Evolutionary conservation across 2,113 vertebrate species (phyloP).

Genomic region (Camelus dromedarius): DNA sequence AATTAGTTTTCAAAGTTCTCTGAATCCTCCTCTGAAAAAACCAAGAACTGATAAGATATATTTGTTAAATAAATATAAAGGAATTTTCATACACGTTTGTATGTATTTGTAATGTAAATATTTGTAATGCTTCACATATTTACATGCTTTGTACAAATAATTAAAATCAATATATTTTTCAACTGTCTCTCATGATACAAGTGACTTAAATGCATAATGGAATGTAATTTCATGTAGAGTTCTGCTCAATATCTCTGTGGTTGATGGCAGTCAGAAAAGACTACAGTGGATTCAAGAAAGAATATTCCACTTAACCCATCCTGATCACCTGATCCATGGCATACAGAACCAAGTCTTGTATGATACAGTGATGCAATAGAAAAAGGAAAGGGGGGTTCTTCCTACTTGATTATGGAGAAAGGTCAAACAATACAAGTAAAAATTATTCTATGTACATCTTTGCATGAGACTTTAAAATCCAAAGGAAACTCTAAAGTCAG

Average conservation of each 20-base stretch:
- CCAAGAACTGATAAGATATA: background rate
- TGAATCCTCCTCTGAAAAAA: too few relatives aligned
- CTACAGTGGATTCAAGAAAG: background rate
- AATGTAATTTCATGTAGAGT: background rate
- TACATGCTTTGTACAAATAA: background rate
- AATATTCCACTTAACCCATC: background rate
- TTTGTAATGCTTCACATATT: background rate
- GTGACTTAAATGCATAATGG: background rate
- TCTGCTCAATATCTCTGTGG: background rate
- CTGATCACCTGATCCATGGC: background rate
- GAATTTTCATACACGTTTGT: background rate
- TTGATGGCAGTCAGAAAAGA: background rate
- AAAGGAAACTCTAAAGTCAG: background rate
- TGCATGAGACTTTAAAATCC: background rate
- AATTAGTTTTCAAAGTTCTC: background rate
- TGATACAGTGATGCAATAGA: background rate
- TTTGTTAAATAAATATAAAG: background rate
- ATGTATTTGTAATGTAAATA: background rate
- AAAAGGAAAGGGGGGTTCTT: background rate
- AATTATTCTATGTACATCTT: background rate
- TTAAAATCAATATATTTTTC: background rate
- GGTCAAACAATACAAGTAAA: background rate
- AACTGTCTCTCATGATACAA: background rate
- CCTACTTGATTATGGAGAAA: background rate
- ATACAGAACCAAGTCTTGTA: background rate